Base-by-base conservation (phyloP, 1,140 invertebrate genomes). In the Ceratoteleas bidentatus region DNA sequence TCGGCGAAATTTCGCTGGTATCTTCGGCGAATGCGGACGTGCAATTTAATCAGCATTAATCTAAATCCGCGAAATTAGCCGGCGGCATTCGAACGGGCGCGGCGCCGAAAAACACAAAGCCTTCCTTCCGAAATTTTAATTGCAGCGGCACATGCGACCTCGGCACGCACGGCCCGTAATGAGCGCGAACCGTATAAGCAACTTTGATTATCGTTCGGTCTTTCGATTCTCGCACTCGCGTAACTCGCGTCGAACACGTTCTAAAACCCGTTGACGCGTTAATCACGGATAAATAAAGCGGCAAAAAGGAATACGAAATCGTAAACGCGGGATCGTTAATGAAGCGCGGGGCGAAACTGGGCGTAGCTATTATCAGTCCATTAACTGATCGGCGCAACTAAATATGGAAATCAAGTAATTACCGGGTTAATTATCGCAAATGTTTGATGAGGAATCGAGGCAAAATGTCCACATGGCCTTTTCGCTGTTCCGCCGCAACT, bases 321-420 rank as follows among this genome's bases (percentile, higher is more conserved):
- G 16, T 53, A 50, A 6, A 14, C 49, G 66, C 61, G 38, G 47
- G 11, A 65, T 68, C 52, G 47, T 69, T 45, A 84, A 62, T 15
- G 52, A 68, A 70, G 64, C 45, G 69, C 3, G 57, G 33, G 36
- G 15, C 16, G 43, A 57, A 64, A 79, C 15, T 64, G 68, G 56
- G 62, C 64, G 69, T 64, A 56, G 47, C 62, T 75, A 79, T 84
- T 84, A 83, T 75, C 83, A 80, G 81, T 80, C 83, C 80, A 86
- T 86, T 84, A 83, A 83, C 66, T 64, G 78, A 80, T 81, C 75
- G 62, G 56, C 38, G 52, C 68, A 73, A 77, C 78, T 84, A 86
- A 84, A 86, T 86, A 81, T 81, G 78, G 77, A 84, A 77, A 75
- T 81, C 73, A 74, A 78, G 80, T 84, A 83, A 86, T 85, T 81